phyloP scores from a whole-genome alignment of 1,140 invertebrate genomes.

The Tachypleus tridentatus region DNA sequence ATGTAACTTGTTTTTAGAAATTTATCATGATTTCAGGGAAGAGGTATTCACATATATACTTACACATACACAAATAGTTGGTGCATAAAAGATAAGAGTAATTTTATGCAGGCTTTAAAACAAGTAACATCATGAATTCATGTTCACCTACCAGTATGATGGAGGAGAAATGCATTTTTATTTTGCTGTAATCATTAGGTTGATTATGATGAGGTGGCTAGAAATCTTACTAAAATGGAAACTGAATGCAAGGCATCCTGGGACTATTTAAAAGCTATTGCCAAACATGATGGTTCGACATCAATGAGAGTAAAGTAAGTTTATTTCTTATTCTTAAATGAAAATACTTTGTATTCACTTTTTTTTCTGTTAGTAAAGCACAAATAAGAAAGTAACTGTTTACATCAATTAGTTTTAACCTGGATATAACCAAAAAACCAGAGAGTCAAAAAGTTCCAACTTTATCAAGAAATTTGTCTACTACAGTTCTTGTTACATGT shows the following conservation, averaged over 20 bases:
- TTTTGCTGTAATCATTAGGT: slow-evolving; percentile 43
- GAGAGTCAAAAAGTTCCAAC: too few species aligned
- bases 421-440: too few species aligned
- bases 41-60: neutral
- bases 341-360: neutral
- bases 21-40: too few species aligned
- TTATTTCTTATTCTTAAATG: slow-evolving; percentile 5
- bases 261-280: slow-evolving; percentile 91
- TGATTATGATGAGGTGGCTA: slow-evolving; percentile 76
- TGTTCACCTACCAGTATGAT: neutral
- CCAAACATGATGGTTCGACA: slow-evolving; percentile 81
- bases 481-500: too few species aligned
- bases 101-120: too few species aligned
- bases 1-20: too few species aligned
- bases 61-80: neutral
- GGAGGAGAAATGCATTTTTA: neutral
- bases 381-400: too few species aligned
- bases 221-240: slow-evolving; percentile 79
- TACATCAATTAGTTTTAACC: too few species aligned
- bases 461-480: too few species aligned
- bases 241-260: slow-evolving; percentile 93
- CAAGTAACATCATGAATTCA: neutral
- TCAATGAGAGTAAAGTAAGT: slow-evolving; percentile 70
- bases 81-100: neutral
- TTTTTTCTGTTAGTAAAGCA: too few species aligned